These are phyloP conservation scores for Paedocypris sp. DNA, from an alignment of 2,113 vertebrate genomes.

Conservation along the genomic window DNA sequence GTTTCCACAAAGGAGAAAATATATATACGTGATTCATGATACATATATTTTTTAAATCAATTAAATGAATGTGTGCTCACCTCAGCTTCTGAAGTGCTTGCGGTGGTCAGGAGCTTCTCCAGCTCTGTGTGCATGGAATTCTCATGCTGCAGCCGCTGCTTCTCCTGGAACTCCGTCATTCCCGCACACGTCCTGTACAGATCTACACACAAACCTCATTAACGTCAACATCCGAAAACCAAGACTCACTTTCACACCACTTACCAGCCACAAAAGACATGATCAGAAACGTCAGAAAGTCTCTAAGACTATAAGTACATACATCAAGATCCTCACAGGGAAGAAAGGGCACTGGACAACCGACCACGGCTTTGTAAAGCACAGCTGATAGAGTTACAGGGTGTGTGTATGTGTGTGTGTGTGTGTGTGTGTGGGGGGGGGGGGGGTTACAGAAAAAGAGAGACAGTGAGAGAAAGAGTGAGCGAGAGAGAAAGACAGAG, in stretches of 20 bases:
- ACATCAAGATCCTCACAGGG: neutral
- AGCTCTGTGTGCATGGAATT: slow-evolving; percentile 75
- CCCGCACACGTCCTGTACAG: slow-evolving; percentile 66
- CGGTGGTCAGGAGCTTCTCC: slow-evolving; percentile 67
- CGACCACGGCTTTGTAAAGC: slow-evolving; percentile 4
- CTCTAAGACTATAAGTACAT: neutral
- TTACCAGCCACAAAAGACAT: slow-evolving; percentile 33
- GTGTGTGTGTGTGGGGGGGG: neutral
- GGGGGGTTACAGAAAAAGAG: neutral
- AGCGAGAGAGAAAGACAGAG: too few relatives aligned
- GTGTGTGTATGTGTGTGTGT: too few relatives aligned
- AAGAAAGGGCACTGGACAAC: neutral
- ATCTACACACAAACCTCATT: slow-evolving; percentile 55
- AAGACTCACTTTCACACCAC: too few relatives aligned
- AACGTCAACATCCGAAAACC: too few relatives aligned
- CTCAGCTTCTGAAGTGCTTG: slow-evolving; percentile 59
- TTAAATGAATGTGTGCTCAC: slow-evolving; percentile 22
- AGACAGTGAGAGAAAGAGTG: too few relatives aligned
- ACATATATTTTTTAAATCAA: too few relatives aligned
- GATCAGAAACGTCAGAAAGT: neutral
- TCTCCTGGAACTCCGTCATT: slow-evolving; percentile 78
- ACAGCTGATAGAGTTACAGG: too few relatives aligned
- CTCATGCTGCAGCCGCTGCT: slow-evolving; percentile 73
- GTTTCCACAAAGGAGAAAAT: too few relatives aligned
- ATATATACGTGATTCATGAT: too few relatives aligned